phyloP scores from a whole-genome alignment of 2,888 invertebrate genomes.

The Lepeophtheirus nordmannii region DNA sequence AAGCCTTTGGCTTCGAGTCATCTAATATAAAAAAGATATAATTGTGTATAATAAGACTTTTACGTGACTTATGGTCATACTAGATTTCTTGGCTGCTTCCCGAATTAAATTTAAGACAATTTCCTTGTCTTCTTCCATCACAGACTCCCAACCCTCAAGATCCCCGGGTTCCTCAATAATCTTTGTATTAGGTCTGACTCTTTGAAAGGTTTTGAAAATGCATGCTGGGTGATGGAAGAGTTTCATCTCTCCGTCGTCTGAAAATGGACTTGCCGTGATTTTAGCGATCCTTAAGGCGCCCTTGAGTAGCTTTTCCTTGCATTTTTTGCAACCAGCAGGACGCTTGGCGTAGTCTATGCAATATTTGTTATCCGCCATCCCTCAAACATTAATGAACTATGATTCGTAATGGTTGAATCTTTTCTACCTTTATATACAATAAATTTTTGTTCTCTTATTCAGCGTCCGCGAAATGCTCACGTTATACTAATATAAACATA shows the following conservation, averaged over 20 bases:
- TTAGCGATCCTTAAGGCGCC: conserved; percentile 34
- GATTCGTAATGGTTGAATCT: too few species aligned
- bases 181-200: conserved; percentile 63
- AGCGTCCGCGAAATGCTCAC: too few species aligned
- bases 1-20: not conserved
- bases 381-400: not conserved
- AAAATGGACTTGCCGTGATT: conserved; percentile 54
- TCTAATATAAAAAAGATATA: not conserved
- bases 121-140: conserved; percentile 51
- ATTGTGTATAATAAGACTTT: not conserved
- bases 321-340: conserved; percentile 67
- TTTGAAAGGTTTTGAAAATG: conserved; percentile 57
- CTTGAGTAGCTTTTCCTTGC: conserved; percentile 58
- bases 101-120: conserved; percentile 46
- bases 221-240: conserved; percentile 66
- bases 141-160: conserved; percentile 54
- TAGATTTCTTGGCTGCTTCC: conserved; percentile 24
- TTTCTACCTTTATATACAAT: too few species aligned
- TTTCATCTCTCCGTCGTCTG: conserved; percentile 58
- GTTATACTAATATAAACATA: too few species aligned
- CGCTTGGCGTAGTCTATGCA: conserved; percentile 63
- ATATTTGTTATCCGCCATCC: conserved; percentile 35
- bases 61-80: not conserved
- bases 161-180: conserved; percentile 57
- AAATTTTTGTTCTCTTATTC: too few species aligned